Evolutionary conservation across 2,113 vertebrate genomes (phyloP).

Genomic region (Pseudorectes ferrugineus): DNA sequence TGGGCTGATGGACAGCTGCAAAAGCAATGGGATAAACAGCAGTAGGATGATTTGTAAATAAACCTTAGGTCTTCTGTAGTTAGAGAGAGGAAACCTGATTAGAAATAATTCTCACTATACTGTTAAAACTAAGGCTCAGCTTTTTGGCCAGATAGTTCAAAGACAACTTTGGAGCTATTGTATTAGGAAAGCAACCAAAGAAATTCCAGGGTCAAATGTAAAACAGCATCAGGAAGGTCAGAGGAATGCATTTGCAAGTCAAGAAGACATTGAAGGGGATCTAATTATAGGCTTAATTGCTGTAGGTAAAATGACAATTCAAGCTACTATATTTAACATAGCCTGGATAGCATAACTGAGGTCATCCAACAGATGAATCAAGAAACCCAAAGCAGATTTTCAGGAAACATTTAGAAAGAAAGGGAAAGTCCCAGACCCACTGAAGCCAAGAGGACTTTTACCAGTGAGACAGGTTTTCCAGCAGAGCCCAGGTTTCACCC

Average conservation of each 20-base stretch:
- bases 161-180: neutral
- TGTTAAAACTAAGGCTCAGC: neutral
- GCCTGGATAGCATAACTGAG: neutral
- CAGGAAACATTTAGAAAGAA: neutral
- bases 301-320: constrained; percentile 38
- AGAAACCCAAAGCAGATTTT: constrained; percentile 39
- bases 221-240: constrained; percentile 28
- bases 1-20: neutral
- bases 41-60: neutral
- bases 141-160: neutral
- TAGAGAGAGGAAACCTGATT: constrained; percentile 15
- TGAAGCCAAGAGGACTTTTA: neutral
- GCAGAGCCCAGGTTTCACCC: neutral
- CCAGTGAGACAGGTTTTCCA: neutral
- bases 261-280: constrained; percentile 45
- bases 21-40: neutral
- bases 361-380: neutral
- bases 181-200: neutral
- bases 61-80: neutral
- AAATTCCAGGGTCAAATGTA: constrained; percentile 25
- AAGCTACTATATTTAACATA: constrained; percentile 49
- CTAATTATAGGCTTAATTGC: constrained; percentile 50
- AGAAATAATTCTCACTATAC: neutral
- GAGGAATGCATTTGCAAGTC: constrained; percentile 36
- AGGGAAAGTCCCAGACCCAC: neutral